A percentile compares a stretch with the other conserved stretches of the same genome.
Evolutionary conservation across 2,888 invertebrate species (phyloP).

Genomic region (Eutolmus rufibarbis): DNA sequence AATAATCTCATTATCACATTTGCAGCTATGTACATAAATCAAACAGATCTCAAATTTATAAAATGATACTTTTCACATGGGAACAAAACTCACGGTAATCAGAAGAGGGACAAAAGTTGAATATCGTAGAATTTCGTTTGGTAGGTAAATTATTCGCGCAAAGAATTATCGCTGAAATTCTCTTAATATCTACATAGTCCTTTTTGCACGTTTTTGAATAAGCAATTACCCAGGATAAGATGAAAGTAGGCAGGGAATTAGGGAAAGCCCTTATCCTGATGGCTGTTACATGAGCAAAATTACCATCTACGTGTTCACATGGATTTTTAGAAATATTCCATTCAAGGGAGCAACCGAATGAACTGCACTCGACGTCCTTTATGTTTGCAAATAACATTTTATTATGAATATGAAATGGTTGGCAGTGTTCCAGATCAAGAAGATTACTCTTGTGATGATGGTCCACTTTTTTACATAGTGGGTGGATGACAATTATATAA

Average conservation of each 20-base stretch:
- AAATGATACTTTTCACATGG: neutral
- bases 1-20: too few relatives aligned
- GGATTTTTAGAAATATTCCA: conserved; percentile 49
- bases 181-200: neutral
- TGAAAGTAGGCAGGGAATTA: neutral
- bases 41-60: too few relatives aligned
- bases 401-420: conserved; percentile 46
- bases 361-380: conserved; percentile 39
- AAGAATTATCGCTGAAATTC: neutral
- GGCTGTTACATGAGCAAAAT: conserved; percentile 43
- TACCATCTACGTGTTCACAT: conserved; percentile 49
- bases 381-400: conserved; percentile 47
- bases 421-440: conserved; percentile 45
- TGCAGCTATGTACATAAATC: too few relatives aligned
- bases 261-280: neutral
- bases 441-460: neutral
- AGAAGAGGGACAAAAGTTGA: neutral
- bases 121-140: neutral
- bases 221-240: neutral
- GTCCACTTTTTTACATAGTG: neutral
- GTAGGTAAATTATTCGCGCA: neutral
- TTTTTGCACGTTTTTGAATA: neutral
- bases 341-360: neutral
- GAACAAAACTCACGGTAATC: neutral
- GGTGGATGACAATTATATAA: neutral